Evolutionary conservation across 2,888 invertebrate species (phyloP).

Genomic region (Ormyrus nitidulus): DNA sequence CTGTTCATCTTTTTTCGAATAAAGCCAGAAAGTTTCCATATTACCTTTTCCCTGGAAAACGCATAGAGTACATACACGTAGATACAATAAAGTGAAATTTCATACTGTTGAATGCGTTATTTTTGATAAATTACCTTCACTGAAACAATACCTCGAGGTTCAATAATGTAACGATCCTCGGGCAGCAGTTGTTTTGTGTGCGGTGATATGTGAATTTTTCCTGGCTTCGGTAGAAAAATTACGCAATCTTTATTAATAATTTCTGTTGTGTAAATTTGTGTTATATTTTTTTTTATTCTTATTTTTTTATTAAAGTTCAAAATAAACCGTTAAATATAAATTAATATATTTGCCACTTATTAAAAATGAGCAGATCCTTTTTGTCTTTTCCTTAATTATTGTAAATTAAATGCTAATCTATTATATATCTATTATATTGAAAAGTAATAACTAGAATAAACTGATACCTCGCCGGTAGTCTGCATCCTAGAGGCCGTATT

Average conservation of each 20-base stretch:
- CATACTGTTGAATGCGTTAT: not conserved
- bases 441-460: conserved; percentile 2
- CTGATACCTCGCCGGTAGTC: conserved; percentile 79
- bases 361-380: no score
- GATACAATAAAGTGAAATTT: not conserved
- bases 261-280: no score
- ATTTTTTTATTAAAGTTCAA: no score
- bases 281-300: no score
- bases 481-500: conserved; percentile 96
- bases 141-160: conserved; percentile 84
- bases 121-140: conserved; percentile 81
- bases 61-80: not conserved
- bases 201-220: conserved; percentile 86
- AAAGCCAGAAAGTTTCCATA: conserved; percentile 90
- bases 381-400: no score
- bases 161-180: conserved; percentile 81
- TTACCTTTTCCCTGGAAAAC: conserved; percentile 86
- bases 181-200: conserved; percentile 83
- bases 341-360: no score
- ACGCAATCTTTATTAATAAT: no score
- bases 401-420: no score
- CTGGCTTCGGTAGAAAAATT: conserved; percentile 76
- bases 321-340: no score
- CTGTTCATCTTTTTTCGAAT: conserved; percentile 75
- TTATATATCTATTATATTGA: not conserved